Percentiles rank a stretch among this genome's conserved stretches.
Conservation (phyloP, 2,113 vertebrate species). For the Odontesthes bonariensis region DNA sequence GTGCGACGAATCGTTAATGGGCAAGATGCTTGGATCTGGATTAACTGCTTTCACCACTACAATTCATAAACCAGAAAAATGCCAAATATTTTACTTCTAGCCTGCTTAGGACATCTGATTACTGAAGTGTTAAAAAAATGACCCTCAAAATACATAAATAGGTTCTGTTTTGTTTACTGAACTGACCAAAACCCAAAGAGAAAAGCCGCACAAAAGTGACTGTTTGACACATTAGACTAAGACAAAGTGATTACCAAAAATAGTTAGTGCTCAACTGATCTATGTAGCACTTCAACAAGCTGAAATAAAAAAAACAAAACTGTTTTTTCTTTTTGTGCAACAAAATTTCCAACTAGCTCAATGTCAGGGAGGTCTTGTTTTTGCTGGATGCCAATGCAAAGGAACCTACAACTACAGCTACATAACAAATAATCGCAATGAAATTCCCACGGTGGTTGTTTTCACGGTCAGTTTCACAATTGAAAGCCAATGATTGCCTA, state of each 20-base stretch:
- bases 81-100: background rate
- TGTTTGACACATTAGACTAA: background rate
- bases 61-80: background rate
- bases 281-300: background rate
- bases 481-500: constrained; percentile 4
- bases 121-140: background rate
- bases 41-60: background rate
- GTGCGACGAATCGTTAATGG: constrained; percentile 7
- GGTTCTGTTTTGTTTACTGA: background rate
- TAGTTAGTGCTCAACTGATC: background rate
- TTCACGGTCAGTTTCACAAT: background rate
- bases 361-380: background rate
- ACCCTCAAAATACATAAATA: background rate
- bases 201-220: background rate
- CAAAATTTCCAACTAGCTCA: background rate
- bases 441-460: constrained; percentile 23
- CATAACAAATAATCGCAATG: constrained; percentile 15
- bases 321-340: background rate
- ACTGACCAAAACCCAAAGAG: background rate
- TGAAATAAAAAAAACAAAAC: too few relatives aligned
- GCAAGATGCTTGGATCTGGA: background rate
- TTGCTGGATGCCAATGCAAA: background rate
- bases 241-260: background rate
- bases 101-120: too few relatives aligned
- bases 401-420: background rate